phyloP scores from a whole-genome alignment of 2,797 vertebrate species.

The Martes flavigula region DNA sequence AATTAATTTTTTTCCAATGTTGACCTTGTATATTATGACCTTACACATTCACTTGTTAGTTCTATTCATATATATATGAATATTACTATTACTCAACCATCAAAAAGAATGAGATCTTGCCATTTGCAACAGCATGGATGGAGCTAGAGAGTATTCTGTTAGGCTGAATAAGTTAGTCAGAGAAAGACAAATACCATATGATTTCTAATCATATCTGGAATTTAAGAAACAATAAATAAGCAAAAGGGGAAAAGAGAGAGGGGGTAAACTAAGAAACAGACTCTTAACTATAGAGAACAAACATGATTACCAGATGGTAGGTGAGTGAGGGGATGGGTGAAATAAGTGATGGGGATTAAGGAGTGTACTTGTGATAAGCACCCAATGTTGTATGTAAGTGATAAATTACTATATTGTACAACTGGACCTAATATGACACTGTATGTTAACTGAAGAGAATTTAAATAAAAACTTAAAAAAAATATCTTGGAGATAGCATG shows the following conservation, averaged over 20 bases:
- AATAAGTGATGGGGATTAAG: background rate
- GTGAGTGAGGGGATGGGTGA: background rate
- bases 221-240: background rate
- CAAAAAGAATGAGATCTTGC: background rate
- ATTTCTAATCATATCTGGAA: background rate
- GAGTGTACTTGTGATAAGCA: background rate
- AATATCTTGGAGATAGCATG: background rate
- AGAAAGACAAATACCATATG: background rate
- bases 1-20: background rate
- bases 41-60: background rate
- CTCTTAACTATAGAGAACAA: background rate
- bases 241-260: background rate
- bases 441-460: background rate
- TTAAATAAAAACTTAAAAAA: background rate
- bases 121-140: background rate
- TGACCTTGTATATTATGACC: background rate
- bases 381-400: background rate
- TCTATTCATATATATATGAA: background rate
- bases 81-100: background rate
- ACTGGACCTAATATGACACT: background rate
- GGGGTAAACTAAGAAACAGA: background rate
- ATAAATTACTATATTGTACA: background rate
- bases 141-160: background rate
- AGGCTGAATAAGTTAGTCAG: background rate
- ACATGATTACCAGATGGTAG: background rate